Conservation (phyloP, 2,113 vertebrate species). For the Psephotus haematonotus region DNA sequence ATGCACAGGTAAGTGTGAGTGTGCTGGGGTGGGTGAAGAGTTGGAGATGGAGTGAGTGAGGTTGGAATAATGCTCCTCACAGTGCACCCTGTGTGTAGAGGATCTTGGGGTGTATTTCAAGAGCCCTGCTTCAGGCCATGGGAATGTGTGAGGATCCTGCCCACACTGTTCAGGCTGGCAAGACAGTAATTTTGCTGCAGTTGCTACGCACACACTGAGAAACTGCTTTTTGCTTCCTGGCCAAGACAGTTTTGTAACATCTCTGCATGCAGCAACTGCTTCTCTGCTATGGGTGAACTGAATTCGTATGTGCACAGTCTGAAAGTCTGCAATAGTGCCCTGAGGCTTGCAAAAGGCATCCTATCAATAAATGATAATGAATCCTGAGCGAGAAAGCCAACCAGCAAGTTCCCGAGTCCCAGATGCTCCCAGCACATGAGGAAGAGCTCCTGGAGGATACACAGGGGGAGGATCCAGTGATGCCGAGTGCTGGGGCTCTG, state of each 20-base stretch:
- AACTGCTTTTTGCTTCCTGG: not conserved
- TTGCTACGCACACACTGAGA: not conserved
- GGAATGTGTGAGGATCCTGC: accelerated
- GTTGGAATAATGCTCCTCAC: accelerated
- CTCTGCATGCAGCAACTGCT: not conserved
- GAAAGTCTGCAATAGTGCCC: not conserved
- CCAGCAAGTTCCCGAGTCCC: not conserved
- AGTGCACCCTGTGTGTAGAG: accelerated
- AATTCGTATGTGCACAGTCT: not conserved
- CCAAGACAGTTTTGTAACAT: not conserved
- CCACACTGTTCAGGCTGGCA: not conserved
- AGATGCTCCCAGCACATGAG: not conserved
- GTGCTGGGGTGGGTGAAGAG: not conserved
- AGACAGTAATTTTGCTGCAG: not conserved
- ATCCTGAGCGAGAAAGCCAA: not conserved
- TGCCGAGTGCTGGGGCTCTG: accelerated
- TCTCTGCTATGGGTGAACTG: not conserved
- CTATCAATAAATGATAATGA: conserved; percentile 8
- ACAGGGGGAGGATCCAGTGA: accelerated
- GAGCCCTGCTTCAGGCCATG: accelerated
- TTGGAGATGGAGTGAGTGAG: accelerated
- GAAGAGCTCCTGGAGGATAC: not conserved
- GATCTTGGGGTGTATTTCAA: not conserved
- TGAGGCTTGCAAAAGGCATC: conserved; percentile 8
- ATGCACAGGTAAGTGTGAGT: not conserved